Evolutionary conservation across 2,888 invertebrate genomes (phyloP).

Genomic region (Melolontha melolontha): DNA sequence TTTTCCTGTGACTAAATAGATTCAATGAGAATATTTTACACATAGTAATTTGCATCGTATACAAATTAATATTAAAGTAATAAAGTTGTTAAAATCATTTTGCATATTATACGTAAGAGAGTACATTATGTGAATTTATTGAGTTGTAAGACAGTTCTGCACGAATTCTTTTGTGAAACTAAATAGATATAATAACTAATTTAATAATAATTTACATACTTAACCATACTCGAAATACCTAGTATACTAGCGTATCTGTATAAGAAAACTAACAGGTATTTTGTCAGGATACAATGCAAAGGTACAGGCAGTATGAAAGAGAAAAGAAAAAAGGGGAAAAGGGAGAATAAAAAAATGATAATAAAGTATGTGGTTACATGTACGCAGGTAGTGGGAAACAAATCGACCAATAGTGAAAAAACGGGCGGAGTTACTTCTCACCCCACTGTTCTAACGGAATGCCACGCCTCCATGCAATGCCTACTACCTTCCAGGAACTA

Average conservation of each 20-base stretch:
- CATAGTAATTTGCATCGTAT: too few relatives aligned
- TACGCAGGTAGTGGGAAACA: conserved; percentile 53
- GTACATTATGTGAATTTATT: background rate
- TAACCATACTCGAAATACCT: conserved; percentile 1
- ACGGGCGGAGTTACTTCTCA: conserved; percentile 56
- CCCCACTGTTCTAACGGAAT: conserved; percentile 51
- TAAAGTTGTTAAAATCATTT: too few relatives aligned
- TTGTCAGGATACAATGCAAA: conserved; percentile 40
- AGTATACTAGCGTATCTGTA: conserved; percentile 3
- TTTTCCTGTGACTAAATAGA: too few relatives aligned
- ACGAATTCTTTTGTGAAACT: too few relatives aligned
- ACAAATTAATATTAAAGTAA: too few relatives aligned
- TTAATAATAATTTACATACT: conserved; percentile 21
- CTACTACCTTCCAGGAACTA: conserved; percentile 46
- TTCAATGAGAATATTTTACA: too few relatives aligned
- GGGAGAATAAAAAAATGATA: conserved; percentile 46
- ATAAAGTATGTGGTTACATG: conserved; percentile 53
- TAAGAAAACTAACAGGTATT: conserved; percentile 46
- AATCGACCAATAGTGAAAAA: conserved; percentile 60
- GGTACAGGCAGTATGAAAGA: conserved; percentile 35
- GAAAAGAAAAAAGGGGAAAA: conserved; percentile 45
- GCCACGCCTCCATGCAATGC: conserved; percentile 44
- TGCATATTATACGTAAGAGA: too few relatives aligned
- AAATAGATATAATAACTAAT: conserved; percentile 12
- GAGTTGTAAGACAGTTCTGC: conserved; percentile 3